Evolutionary conservation across 92 coral and sea anemone species (phyloP), one percentile per base, ranked within the genome.

Genomic region (Siderastrea radians): DNA sequence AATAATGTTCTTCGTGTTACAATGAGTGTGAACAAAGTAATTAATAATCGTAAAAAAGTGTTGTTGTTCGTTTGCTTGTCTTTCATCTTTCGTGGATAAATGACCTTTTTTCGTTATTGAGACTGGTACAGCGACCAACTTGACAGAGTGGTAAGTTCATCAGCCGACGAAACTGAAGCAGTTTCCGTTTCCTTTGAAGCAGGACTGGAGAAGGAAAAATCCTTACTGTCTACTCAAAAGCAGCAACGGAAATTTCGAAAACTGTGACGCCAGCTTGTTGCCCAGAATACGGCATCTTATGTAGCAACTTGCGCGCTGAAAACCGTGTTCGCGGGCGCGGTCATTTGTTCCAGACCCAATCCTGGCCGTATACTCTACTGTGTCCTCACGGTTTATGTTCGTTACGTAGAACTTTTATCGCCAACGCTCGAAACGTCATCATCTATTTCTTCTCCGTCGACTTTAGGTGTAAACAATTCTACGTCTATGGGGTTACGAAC

Each of bases 401-500:
- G 44, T 11, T 45, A 43, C 8, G 59, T 46, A 4, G 87, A 12
- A 14, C 4, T 73, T 62, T 2, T 49, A 47, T 61, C 38, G 50
- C 61, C 87, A 15, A 63, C 61, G 43, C n/a, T 74, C 50, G 74
- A 2, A 15, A 85, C n/a, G 48, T 65, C 89, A 16, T 75, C 94
- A n/a, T 91, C 94, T 6, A 87, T 77, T 3, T 82, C 91, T 45
- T 91, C 94, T 38, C 85, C 91, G 12, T 87, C 94, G 7, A 77
- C 68, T 68, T 83, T 90, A 3, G 94, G 94, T 14, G 94, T 80
- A 64, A 81, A 91, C 86, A 91, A 69, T 60, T 91, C 94, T 17
- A 91, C 65, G 0, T 91, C 94, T 52, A 91, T 91, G 49, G 94
- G 94, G 45, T 88, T 87, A 6, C 94, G 88, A 59, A 81, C 87